These are phyloP conservation scores for Corythornis cristatus DNA, from an alignment of 2,113 vertebrate species.

Conservation along the genomic window DNA sequence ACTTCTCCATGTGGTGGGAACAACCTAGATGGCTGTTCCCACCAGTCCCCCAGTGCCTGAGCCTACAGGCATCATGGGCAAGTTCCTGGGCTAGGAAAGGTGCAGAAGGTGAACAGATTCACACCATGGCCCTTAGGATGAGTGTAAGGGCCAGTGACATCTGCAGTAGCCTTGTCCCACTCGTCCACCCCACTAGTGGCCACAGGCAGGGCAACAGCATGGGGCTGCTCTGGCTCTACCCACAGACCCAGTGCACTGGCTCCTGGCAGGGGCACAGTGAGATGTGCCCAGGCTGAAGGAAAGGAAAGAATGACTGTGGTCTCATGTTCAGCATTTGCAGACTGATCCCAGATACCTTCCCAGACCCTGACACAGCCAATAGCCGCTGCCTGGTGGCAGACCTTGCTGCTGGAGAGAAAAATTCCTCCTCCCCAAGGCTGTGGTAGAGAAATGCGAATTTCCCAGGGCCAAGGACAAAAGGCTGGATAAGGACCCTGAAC, in stretches of 20 bases:
- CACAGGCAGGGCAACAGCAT: background rate
- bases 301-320: background rate
- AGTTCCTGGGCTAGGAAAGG: background rate
- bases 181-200: background rate
- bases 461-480: background rate
- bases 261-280: background rate
- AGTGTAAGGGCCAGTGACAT: background rate
- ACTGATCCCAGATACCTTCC: background rate
- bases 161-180: background rate
- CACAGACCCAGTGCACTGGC: background rate
- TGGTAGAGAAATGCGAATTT: background rate
- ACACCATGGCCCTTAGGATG: background rate
- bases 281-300: background rate
- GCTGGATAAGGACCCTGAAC: background rate
- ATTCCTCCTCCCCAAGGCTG: background rate
- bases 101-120: background rate
- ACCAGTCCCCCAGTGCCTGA: accelerated
- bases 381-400: background rate
- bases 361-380: background rate
- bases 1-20: background rate
- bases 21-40: accelerated
- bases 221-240: background rate
- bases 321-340: background rate
- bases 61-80: background rate
- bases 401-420: background rate